Evolutionary conservation across 2,113 vertebrate genomes (phyloP).

Genomic region (Lampris incognitus): DNA sequence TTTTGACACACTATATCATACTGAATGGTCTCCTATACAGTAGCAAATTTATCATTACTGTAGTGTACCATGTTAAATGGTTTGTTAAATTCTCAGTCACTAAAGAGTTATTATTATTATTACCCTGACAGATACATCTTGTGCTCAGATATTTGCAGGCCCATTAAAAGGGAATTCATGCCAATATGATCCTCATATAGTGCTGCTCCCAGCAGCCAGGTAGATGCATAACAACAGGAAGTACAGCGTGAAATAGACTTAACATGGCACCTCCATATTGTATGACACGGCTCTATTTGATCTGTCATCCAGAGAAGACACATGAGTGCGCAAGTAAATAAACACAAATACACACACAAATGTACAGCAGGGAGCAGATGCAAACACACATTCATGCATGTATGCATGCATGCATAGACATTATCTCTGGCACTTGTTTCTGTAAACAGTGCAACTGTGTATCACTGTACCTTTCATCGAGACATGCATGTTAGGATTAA

Average conservation of each 20-base stretch:
- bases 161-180: background rate
- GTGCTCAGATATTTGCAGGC: background rate
- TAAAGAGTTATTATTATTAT: conserved; percentile 10
- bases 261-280: conserved; percentile 7
- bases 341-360: background rate
- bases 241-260: conserved; percentile 9
- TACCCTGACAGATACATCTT: conserved; percentile 5
- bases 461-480: background rate
- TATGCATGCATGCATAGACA: background rate
- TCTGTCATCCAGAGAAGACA: conserved; percentile 9
- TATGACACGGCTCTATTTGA: conserved; percentile 18
- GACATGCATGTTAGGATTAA: no score
- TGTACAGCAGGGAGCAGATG: background rate
- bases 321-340: no score
- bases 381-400: background rate
- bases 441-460: background rate
- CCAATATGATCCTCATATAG: conserved; percentile 11
- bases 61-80: background rate
- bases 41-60: background rate
- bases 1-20: background rate
- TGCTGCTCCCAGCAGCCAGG: conserved; percentile 27
- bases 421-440: background rate
- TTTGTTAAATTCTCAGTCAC: conserved; percentile 5
- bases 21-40: background rate
- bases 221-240: conserved; percentile 26